These are phyloP conservation scores for Cheilosia variabilis DNA, from an alignment of 2,888 invertebrate species.

Conservation along the genomic window DNA sequence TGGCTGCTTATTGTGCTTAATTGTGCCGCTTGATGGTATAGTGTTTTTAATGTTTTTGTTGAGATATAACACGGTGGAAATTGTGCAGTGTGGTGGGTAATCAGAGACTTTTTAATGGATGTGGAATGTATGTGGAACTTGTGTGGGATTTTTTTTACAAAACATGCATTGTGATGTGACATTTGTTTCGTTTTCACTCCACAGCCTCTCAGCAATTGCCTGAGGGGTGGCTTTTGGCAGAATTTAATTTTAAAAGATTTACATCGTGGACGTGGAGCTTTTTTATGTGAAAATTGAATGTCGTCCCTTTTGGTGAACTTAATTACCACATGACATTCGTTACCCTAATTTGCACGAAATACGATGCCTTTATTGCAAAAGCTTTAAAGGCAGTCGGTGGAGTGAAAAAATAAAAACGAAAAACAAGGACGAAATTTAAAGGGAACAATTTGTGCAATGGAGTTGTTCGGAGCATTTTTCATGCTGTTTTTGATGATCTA, in stretches of 20 bases:
- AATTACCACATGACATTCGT: conserved; percentile 31
- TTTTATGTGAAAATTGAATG: conserved; percentile 21
- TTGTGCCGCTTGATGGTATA: neutral
- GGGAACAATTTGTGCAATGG: too few relatives aligned
- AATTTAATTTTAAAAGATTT: conserved; percentile 23
- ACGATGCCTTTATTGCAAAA: neutral
- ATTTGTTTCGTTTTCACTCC: too few relatives aligned
- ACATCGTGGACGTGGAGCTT: conserved; percentile 37
- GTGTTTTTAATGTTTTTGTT: conserved; percentile 8
- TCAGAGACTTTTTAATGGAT: neutral
- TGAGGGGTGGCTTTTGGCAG: neutral
- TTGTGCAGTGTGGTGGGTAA: neutral
- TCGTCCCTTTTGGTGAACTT: conserved; percentile 7
- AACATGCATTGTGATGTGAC: too few relatives aligned
- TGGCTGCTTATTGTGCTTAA: conserved; percentile 35
- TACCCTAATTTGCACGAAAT: neutral
- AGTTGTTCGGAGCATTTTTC: too few relatives aligned
- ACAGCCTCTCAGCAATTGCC: too few relatives aligned
- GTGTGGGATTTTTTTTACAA: neutral
- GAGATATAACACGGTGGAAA: conserved; percentile 4
- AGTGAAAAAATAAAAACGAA: too few relatives aligned
- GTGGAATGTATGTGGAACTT: conserved; percentile 39
- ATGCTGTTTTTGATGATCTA: too few relatives aligned
- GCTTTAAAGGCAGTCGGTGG: too few relatives aligned
- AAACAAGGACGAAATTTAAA: too few relatives aligned